Base-by-base conservation (phyloP, 35 echinoderm and acorn worm species). In the Chiridota heheva region DNA sequence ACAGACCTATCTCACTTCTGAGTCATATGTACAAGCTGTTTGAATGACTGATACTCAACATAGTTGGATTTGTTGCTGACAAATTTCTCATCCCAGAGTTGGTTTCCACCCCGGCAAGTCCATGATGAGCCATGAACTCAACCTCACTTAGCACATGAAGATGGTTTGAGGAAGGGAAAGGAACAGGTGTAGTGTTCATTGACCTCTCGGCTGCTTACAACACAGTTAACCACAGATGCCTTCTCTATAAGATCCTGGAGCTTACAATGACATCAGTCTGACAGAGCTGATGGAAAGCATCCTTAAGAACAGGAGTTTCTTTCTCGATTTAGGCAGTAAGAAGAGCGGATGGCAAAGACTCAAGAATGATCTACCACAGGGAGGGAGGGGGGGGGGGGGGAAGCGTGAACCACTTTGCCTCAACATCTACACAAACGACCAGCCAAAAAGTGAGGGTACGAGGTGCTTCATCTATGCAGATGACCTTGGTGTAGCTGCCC, bases 21-120 rank as follows among this genome's bases (percentile, higher is more conserved):
- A 76, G 85, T 35, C 72, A 78, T 33, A 80, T 70, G 43, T 87
- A 42, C 73, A 80, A 87, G 63, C 85, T 88, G 35, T 81, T 88
- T 29, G 76, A 88, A 33, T 67, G 86, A 13, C 60, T 81, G 3
- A 86, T 86, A 36, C 42, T 86, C 43, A 86, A 86, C 71, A 77
- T 70, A 31, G 51, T 86, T 42, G 1, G 40, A 13, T 37, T 57
- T 43, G 56, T 47, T 25, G 57, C 58, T n/a, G 84, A 86, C 55
- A 58, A 87, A 39, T 40, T 57, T 32, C 61, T 87, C 36, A 87
- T 87, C 60, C 85, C 63, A 24, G 76, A 87, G 74, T 76, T 44
- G 85, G 85, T 34, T 87, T 87, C 63, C 74, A 76, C 3, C 85
- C 85, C 2, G 74, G 85, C 24, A 87, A 70, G 41, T 87, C 73